Base-by-base conservation (phyloP, 1,140 invertebrate species). In the Helicoverpa armigera region DNA sequence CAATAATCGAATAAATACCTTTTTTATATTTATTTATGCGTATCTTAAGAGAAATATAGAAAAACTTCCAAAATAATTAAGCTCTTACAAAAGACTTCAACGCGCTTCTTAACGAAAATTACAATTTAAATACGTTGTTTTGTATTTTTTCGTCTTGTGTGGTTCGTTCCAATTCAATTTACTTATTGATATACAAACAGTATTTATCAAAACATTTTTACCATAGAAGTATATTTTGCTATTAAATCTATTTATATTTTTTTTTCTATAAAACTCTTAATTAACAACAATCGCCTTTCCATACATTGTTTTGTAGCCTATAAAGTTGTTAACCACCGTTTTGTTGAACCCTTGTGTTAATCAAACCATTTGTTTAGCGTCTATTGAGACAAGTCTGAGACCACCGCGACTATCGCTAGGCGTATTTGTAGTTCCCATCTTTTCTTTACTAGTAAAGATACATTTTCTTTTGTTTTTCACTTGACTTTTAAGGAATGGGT, bases 311-410 rank as follows among this genome's bases (percentile, higher is more conserved):
- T 67, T 9, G 10, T 5, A 10, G 3, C 2, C 16, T 3, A 70
- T 31, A 58, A 75, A 18, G 12, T 11, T 75, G 73, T 75, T 75
- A 75, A 75, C 43, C 58, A 63, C 51, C 48, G 35, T 75, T 75
- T 75, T 75, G 73, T 75, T 75, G 51, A 29, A 13, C 18, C 23
- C 10, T 29, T 16, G 73, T 14, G 73, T 75, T 75, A 75, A 75
- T 75, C 35, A 75, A 75, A 75, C 51, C 1, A 75, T 75, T 50
- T 75, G 73, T 75, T 75, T 75, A 75, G 56, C 73, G 43, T 29
- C 50, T 23, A 54, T 54, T 53, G 67, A 50, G 18, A 70, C 29
- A 53, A 18, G 53, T 13, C 50, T 54, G 13, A 53, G 67, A 70
- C 67, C 67, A 31, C 67, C 67, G n/a, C 63, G 50, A 51, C 60